Conservation (phyloP, 1,140 invertebrate species). For the Aporrectodea caliginosa region DNA sequence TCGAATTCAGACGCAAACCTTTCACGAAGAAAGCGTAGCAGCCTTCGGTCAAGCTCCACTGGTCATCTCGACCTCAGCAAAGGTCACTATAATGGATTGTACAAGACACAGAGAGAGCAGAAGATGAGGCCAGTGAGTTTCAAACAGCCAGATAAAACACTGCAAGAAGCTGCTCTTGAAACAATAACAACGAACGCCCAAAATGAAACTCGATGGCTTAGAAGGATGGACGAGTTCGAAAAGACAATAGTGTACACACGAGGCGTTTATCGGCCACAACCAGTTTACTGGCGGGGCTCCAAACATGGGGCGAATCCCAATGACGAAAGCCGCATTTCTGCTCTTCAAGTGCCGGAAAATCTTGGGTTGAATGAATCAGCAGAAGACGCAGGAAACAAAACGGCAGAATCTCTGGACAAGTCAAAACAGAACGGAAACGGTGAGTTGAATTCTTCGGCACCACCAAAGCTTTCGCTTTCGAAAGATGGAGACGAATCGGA, state of each 20-base stretch:
- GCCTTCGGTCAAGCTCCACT: background rate
- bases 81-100: background rate
- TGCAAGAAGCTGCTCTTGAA: background rate
- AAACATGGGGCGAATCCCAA: background rate
- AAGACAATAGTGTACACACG: conserved; percentile 20
- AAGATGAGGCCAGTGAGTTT: background rate
- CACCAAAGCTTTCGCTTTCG: background rate
- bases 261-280: conserved; percentile 20
- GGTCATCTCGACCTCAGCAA: background rate
- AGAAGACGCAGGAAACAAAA: background rate
- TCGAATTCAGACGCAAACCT: background rate
- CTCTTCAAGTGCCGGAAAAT: background rate
- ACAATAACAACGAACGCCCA: background rate
- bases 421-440: background rate
- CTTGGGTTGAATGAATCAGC: background rate
- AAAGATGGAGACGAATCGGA: background rate
- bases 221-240: background rate
- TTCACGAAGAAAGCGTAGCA: background rate
- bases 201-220: background rate
- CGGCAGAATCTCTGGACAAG: background rate
- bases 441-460: background rate
- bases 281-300: background rate
- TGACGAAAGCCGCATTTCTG: background rate
- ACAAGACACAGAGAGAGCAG: background rate
- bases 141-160: background rate